These are phyloP conservation scores for Myxocyprinus asiaticus DNA, from an alignment of 2,113 vertebrate genomes.

Conservation along the genomic window DNA sequence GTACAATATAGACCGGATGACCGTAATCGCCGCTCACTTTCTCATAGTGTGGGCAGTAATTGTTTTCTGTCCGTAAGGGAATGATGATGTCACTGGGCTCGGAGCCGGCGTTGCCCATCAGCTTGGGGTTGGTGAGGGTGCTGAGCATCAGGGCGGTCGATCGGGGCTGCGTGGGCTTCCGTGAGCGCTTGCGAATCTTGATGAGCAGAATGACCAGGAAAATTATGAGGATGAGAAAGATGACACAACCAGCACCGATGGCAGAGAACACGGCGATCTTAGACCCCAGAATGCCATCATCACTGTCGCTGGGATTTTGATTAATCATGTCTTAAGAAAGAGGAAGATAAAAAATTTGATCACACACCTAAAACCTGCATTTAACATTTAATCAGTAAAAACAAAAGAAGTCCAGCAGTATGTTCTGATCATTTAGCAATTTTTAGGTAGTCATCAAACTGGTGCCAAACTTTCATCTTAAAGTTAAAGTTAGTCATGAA, in stretches of 20 bases:
- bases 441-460: no score
- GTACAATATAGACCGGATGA: constrained; percentile 97
- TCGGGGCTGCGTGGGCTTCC: constrained; percentile 90
- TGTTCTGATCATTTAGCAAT: no score
- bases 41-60: constrained; percentile 99
- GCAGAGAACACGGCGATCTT: constrained; percentile 87
- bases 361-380: not conserved
- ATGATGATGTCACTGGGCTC: constrained; percentile 99
- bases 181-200: constrained; percentile 92
- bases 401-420: no score
- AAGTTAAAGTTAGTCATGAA: no score
- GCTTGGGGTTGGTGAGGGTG: constrained; percentile 93
- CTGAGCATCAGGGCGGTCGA: constrained; percentile 90
- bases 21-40: constrained; percentile 98
- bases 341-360: not conserved
- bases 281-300: constrained; percentile 85
- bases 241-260: constrained; percentile 88
- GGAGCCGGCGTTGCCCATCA: constrained; percentile 84
- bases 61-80: constrained; percentile 98
- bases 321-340: constrained; percentile 78
- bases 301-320: constrained; percentile 77
- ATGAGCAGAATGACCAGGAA: constrained; percentile 92
- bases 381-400: not conserved
- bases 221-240: constrained; percentile 96
- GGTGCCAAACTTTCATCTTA: no score